Base-by-base conservation (phyloP, 2,113 vertebrate genomes). In the Phrynosoma blainvillii region DNA sequence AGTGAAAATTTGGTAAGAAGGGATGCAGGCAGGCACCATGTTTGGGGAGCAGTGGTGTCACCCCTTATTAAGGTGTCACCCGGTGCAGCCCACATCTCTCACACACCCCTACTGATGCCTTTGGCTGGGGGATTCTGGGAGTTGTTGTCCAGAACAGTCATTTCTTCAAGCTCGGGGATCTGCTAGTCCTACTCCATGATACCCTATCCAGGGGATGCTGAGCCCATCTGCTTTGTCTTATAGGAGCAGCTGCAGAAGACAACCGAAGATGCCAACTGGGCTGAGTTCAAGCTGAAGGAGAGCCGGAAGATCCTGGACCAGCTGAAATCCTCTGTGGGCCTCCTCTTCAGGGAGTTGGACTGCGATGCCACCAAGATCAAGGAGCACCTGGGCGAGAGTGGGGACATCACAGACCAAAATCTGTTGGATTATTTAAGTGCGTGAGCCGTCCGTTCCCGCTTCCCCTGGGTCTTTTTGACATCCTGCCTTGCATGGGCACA, bases 361-460 rank as follows among this genome's bases (percentile, higher is more conserved):
- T 96, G 96, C 0, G 93, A 96, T 0, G 56, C 90, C 2, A 83
- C 79, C 0, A 74, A 85, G 65, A 92, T 92, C 52, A 47, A 42
- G 84, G 92, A 87, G n/a, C 93, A 95, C 7, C 89, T 97, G 0
- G 95, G 96, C 2, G 95, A 95, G 76, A 94, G 71, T 0, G 90
- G 91, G 11, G 88, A 89, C 25, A 23, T 96, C 89, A 95, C 93
- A 0, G 81, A 96, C 1, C 16, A 2, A 87, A 96, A 96, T 81
- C 76, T 96, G 4, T 47, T 88, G 12, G 87, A 94, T 89, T 82
- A 94, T 87, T 94, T 97, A 0, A 94, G 97, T 97, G 92, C 84
- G 96, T 95, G 3, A 0, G 9, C 47, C 1, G 70, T 62, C 25
- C 1, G 3, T 23, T 23, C 36, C 2, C 2, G n/a, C 5, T 23